phyloP scores from a whole-genome alignment of 2,113 vertebrate species.

The Archilochus colubris region DNA sequence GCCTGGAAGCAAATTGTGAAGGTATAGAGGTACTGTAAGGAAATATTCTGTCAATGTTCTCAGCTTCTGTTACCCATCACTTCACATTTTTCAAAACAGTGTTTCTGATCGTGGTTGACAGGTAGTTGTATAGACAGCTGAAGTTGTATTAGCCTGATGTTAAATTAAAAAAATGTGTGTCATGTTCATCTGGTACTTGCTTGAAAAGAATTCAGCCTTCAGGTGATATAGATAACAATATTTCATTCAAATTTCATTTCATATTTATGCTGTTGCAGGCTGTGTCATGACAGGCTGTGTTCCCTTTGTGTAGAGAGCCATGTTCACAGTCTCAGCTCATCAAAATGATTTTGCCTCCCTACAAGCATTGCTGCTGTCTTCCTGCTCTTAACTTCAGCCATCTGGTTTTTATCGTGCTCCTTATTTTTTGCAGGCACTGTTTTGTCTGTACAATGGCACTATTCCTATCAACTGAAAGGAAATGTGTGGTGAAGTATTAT shows the following conservation, averaged over 20 bases:
- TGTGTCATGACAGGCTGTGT: background rate
- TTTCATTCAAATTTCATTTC: conserved; percentile 26
- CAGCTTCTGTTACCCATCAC: background rate
- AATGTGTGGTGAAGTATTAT: conserved; percentile 25
- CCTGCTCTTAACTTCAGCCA: conserved; percentile 53
- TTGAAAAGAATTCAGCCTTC: conserved; percentile 42
- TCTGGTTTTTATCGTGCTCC: conserved; percentile 66
- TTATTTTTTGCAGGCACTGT: conserved; percentile 69
- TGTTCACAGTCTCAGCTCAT: conserved; percentile 46
- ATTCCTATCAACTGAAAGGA: conserved; percentile 42
- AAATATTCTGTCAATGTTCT: background rate
- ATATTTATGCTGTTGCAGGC: conserved; percentile 1
- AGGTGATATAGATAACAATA: background rate
- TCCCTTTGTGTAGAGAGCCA: conserved; percentile 40
- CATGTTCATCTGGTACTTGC: conserved; percentile 1
- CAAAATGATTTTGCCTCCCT: conserved; percentile 57
- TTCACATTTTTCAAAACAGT: background rate
- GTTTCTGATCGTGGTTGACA: conserved; percentile 32
- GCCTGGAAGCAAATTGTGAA: background rate
- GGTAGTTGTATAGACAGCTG: conserved; percentile 32
- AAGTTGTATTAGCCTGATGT: conserved; percentile 12
- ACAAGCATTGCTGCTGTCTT: conserved; percentile 25
- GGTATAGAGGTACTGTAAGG: background rate
- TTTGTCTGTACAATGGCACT: conserved; percentile 58
- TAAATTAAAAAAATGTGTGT: conserved; percentile 26